These are phyloP conservation scores for Hephaestus fuliginosus DNA, from an alignment of 2,797 vertebrate genomes.

Conservation along the genomic window DNA sequence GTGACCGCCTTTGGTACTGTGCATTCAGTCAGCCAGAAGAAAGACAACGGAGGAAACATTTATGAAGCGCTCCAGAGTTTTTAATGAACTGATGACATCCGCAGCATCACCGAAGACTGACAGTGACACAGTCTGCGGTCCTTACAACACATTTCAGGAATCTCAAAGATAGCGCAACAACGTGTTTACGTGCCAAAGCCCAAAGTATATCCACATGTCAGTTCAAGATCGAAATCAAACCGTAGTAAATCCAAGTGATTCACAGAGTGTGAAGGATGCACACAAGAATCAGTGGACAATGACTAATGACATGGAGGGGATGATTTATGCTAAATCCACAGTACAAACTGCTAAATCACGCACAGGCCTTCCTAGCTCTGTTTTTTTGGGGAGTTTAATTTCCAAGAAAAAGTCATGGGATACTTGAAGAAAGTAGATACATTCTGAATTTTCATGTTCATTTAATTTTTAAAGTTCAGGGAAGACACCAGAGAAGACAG, in stretches of 20 bases:
- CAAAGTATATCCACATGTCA: too few relatives aligned
- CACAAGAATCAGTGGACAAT: not conserved
- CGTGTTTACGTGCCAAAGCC: not conserved
- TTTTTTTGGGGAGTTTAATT: not conserved
- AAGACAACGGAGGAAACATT: not conserved
- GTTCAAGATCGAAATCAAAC: not conserved
- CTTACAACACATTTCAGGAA: not conserved
- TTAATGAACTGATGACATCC: not conserved
- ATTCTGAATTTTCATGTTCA: slow-evolving; percentile 7
- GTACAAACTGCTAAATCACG: not conserved
- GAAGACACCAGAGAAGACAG: not conserved
- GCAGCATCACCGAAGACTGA: not conserved
- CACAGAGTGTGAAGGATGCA: not conserved
- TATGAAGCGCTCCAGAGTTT: not conserved
- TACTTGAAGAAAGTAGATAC: slow-evolving; percentile 11
- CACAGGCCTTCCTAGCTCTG: not conserved
- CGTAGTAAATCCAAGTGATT: not conserved
- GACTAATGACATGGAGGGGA: not conserved
- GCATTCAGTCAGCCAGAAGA: not conserved
- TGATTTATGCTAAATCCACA: slow-evolving; percentile 4
- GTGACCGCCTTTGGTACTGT: not conserved
- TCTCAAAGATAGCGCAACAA: not conserved
- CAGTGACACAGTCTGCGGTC: not conserved
- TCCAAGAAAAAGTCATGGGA: not conserved
- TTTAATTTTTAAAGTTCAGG: not conserved